These are phyloP conservation scores for Antheraea mylitta DNA, from an alignment of 1,140 invertebrate species.

Conservation along the genomic window DNA sequence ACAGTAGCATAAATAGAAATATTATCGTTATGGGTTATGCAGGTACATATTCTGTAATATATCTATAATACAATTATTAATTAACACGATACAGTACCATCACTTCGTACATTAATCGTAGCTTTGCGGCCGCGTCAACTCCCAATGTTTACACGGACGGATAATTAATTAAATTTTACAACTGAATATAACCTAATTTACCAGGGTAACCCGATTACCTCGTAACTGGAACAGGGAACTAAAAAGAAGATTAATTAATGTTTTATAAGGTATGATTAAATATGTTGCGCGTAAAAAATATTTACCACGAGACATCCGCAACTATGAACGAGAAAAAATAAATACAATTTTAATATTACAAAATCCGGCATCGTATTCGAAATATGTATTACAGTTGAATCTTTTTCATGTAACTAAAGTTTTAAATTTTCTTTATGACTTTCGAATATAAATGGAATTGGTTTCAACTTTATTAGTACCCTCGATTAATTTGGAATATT, in stretches of 20 bases:
- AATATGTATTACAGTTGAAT: too few relatives aligned
- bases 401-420: too few relatives aligned
- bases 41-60: background rate
- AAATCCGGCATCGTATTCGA: too few relatives aligned
- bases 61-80: background rate
- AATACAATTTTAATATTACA: background rate
- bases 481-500: background rate
- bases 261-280: background rate
- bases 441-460: too few relatives aligned
- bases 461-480: background rate
- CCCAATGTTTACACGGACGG: background rate
- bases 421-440: background rate
- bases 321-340: background rate
- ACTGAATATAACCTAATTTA: background rate
- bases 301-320: background rate
- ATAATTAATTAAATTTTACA: constrained; percentile 4
- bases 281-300: background rate
- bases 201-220: background rate
- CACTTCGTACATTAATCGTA: background rate
- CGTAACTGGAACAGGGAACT: background rate
- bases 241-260: background rate
- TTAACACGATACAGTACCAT: background rate
- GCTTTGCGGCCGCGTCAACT: background rate
- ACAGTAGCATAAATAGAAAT: too few relatives aligned
- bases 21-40: too few relatives aligned